Evolutionary conservation across 2,113 vertebrate species (phyloP).

Genomic region (Melospiza georgiana): DNA sequence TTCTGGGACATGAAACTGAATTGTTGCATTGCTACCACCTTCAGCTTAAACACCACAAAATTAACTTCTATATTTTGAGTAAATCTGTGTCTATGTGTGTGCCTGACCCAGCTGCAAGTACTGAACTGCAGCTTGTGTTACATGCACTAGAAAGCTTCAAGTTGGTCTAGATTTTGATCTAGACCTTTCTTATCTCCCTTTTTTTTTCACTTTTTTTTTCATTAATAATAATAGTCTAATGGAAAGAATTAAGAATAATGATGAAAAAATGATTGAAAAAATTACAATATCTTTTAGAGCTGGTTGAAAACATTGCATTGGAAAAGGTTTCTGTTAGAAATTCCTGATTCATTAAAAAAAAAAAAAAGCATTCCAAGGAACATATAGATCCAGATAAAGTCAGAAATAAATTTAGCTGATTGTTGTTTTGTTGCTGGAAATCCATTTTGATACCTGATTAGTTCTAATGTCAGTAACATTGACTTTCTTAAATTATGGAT

Average conservation of each 20-base stretch:
- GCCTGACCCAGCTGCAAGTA: neutral
- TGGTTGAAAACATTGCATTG: neutral
- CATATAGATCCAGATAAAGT: neutral
- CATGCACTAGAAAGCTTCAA: neutral
- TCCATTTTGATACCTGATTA: neutral
- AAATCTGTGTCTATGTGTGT: neutral
- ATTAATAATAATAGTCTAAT: neutral
- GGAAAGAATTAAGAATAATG: neutral
- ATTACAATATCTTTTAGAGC: neutral
- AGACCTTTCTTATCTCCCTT: neutral
- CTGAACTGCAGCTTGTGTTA: neutral
- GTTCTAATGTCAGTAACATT: neutral
- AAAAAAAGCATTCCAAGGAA: neutral
- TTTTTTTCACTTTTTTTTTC: neutral
- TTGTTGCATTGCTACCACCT: neutral
- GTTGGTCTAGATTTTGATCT: neutral
- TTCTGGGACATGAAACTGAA: neutral
- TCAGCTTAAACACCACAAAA: neutral
- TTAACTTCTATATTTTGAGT: neutral
- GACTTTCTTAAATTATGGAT: neutral
- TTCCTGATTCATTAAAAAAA: neutral
- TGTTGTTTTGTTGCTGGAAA: neutral
- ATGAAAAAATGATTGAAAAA: neutral
- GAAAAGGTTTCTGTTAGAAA: neutral
- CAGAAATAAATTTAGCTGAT: neutral